Conservation (phyloP, 2,113 vertebrate genomes). For the Neoarius graeffei region DNA sequence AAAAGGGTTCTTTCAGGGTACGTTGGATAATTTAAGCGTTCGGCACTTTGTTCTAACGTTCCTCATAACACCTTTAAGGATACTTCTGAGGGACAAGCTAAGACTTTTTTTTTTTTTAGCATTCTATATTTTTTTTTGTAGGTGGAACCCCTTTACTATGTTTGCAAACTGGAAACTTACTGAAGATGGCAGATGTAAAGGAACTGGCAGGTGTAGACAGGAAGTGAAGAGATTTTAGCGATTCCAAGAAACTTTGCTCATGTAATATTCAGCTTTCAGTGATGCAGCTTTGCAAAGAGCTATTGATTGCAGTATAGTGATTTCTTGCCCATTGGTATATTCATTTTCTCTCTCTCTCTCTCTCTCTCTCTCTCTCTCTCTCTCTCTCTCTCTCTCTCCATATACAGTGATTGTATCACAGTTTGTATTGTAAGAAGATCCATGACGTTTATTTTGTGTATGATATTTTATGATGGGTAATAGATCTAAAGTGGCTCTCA, state of each 20-base stretch:
- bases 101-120: too few relatives aligned
- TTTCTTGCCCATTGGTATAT: background rate
- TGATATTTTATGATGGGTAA: background rate
- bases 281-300: constrained; percentile 43
- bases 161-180: constrained; percentile 32
- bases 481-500: background rate
- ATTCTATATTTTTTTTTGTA: background rate
- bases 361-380: constrained; percentile 36
- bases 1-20: background rate
- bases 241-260: constrained; percentile 55
- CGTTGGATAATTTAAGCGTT: background rate
- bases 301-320: constrained; percentile 45
- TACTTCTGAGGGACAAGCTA: background rate
- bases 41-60: background rate
- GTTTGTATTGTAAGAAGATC: background rate
- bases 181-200: constrained; percentile 22
- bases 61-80: background rate
- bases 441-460: background rate
- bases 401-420: background rate
- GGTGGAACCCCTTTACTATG: constrained; percentile 5
- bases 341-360: constrained; percentile 36
- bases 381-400: constrained; percentile 45
- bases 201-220: constrained; percentile 30
- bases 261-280: constrained; percentile 54
- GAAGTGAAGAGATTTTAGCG: constrained; percentile 38